phyloP scores from a whole-genome alignment of 2,113 vertebrate species.

The Cranoglanis bouderius region DNA sequence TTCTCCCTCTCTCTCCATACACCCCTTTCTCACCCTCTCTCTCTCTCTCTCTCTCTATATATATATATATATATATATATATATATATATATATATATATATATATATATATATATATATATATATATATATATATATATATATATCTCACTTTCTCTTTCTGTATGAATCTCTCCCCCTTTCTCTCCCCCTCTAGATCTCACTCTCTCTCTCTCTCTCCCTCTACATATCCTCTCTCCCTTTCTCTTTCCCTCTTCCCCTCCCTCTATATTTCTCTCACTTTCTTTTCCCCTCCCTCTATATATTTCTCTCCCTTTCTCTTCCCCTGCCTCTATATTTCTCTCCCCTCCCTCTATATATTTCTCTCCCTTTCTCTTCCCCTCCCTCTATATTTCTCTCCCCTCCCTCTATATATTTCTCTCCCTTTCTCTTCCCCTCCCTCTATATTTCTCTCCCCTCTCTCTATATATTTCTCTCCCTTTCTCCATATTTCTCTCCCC shows the following conservation, averaged over 20 bases:
- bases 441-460: too few relatives aligned
- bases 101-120: too few relatives aligned
- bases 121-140: too few relatives aligned
- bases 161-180: not conserved
- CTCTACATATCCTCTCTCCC: not conserved
- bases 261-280: not conserved
- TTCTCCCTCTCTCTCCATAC: too few relatives aligned
- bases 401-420: too few relatives aligned
- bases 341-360: not conserved
- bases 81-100: too few relatives aligned
- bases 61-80: too few relatives aligned
- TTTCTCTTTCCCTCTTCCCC: not conserved
- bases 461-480: not conserved
- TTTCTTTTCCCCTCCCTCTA: too few relatives aligned
- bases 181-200: too few relatives aligned
- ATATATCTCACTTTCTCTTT: not conserved
- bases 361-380: too few relatives aligned
- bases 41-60: not conserved
- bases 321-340: too few relatives aligned
- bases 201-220: not conserved
- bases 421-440: not conserved
- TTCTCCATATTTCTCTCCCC: too few relatives aligned
- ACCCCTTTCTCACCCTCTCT: not conserved
- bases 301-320: not conserved
- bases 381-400: not conserved